Base-by-base conservation (phyloP, 2,888 invertebrate genomes). In the Sericinus montela region DNA sequence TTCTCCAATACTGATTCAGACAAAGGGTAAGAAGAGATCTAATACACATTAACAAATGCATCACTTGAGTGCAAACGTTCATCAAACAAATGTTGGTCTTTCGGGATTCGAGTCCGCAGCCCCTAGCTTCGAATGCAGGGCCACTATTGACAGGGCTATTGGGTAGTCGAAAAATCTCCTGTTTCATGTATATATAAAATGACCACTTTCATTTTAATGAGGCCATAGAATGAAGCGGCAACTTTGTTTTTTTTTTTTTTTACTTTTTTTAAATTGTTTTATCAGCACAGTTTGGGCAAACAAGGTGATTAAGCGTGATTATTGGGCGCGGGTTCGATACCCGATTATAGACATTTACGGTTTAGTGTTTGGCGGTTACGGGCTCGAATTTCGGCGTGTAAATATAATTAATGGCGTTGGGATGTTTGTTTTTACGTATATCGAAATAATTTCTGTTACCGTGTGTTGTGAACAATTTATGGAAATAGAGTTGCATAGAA, bases 261-360 rank as follows among this genome's bases (percentile, higher is more conserved):
- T 57, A 57, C 37, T 45, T 55, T 68, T 64, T 56, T 53, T 57
- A 57, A 57, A 62, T 59, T 49, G 41, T 45, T 68, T 63, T 60
- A 57, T 58, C 58, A 60, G 61, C 65, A 68, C 63, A 65, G 63
- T 71, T 70, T 72, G 65, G 61, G 56, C 70, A 73, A 80, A 79
- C 77, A 75, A 76, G 68, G 66, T 69, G 74, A 86, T 86, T 85
- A 84, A 65, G 56, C 59, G 57, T 81, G 84, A 85, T 85, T 81
- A 80, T 65, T 71, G 80, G 84, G 74, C 56, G 61, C 71, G 57
- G 67, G 68, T 78, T 81, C 71, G 77, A 75, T 71, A 67, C 72
- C 65, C 72, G 84, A 86, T 86, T 86, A 86, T 84, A 85, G 75
- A 71, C 61, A 86, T 87, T 83, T 76, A 69, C 69, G 61, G 66